Conservation (phyloP, 2,797 vertebrate genomes). For the Oreortyx pictus region DNA sequence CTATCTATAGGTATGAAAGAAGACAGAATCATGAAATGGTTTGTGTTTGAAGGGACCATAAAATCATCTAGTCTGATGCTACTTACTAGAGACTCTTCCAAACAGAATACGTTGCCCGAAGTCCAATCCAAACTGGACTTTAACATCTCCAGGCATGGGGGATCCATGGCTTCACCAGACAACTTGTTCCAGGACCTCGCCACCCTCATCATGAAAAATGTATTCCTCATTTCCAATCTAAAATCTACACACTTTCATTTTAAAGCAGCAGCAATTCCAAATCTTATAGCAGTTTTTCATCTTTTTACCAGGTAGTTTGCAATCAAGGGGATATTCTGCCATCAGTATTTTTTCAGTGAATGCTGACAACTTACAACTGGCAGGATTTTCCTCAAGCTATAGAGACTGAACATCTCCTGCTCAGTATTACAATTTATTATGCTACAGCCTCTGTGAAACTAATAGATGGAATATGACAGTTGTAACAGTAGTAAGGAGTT, state of each 20-base stretch:
- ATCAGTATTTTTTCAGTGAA: not conserved
- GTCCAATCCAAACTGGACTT: not conserved
- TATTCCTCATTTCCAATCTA: too few relatives aligned
- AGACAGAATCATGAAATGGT: too few relatives aligned
- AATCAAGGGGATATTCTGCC: not conserved
- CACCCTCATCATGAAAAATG: not conserved
- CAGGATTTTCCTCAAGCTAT: not conserved
- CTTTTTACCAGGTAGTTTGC: not conserved
- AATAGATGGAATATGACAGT: not conserved
- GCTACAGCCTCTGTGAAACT: not conserved
- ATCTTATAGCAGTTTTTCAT: not conserved
- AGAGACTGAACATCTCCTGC: not conserved
- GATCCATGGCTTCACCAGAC: not conserved
- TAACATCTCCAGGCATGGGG: not conserved
- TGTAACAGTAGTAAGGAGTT: not conserved
- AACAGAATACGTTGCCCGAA: not conserved
- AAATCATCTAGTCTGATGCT: not conserved
- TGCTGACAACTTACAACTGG: not conserved
- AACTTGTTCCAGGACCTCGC: not conserved
- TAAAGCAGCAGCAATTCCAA: not conserved
- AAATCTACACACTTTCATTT: too few relatives aligned
- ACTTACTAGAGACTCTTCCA: not conserved
- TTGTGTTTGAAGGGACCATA: too few relatives aligned
- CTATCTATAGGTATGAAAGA: too few relatives aligned
- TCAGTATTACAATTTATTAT: not conserved